Base-by-base conservation (phyloP, 1,140 invertebrate species). In the Panulirus ornatus region DNA sequence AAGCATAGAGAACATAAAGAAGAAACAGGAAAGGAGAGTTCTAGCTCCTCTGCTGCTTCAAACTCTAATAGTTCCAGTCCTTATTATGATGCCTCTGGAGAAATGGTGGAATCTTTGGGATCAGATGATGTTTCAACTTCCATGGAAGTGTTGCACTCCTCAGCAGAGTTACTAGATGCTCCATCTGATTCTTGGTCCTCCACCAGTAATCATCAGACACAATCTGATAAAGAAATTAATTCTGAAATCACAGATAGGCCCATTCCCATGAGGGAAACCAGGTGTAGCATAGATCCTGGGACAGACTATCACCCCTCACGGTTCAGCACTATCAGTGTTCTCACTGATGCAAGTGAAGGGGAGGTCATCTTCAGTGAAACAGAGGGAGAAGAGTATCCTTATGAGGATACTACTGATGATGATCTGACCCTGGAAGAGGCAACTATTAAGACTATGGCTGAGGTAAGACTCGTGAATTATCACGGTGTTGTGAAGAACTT, bases 371-470 rank as follows among this genome's bases (percentile, higher is more conserved):
- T 92, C 81, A 92, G 91, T 82, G 91, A 92, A 73, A 92, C 91
- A 66, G 91, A 92, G 71, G 90, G 90, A 42, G 91, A 92, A 84
- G 91, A 92, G 47, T 78, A 70, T 42, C 73, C 89, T 44, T 82
- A 84, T 71, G 91, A 91, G 36, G 91, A 92, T 40, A 92, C 91
- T 30, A 84, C 89, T 88, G 91, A 92, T 85, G 91, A 92, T 36
- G 91, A 92, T 84, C 78, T 92, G 36, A 92, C 88, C 66, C 76
- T 92, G 27, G 91, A 92, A 54, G 91, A 92, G 85, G 91, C 91
- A 76, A 84, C 82, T 42, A 90, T 92, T 47, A 91, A 91, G 40
- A 71, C 54, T 9, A 83, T 90, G 54, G 70, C 78, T 38, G 91
- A 92, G 91, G 91, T 92, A 91, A 91, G 90, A 70, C 36, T 40